These are phyloP conservation scores for Eristalis tenax DNA, from an alignment of 2,888 invertebrate genomes.

Conservation along the genomic window DNA sequence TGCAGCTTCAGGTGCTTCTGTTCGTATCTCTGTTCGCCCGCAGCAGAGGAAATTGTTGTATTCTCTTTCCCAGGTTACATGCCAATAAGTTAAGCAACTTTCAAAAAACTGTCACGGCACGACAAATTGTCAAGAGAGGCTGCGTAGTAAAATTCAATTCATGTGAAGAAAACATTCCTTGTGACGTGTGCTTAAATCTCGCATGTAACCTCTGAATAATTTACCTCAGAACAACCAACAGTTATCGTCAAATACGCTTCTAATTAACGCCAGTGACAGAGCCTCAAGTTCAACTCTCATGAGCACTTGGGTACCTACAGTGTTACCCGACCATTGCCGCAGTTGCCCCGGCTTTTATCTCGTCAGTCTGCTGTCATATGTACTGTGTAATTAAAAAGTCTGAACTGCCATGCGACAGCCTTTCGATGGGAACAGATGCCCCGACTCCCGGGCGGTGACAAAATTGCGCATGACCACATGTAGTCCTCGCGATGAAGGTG, in stretches of 20 bases:
- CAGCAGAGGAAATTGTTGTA: too few relatives aligned
- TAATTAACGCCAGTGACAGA: constrained; percentile 20
- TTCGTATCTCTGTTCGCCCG: too few relatives aligned
- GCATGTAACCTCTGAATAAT: constrained; percentile 24
- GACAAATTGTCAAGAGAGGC: neutral
- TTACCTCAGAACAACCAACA: neutral
- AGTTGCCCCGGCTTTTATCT: constrained; percentile 18
- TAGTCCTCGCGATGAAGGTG: constrained; percentile 20
- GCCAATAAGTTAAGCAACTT: neutral
- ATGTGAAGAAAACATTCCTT: neutral
- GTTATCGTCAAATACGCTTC: constrained; percentile 5
- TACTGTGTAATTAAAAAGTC: constrained; percentile 30
- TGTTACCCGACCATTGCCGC: constrained; percentile 3
- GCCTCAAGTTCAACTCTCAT: constrained; percentile 20
- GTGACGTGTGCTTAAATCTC: neutral
- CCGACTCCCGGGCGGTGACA: constrained; percentile 22
- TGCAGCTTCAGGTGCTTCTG: too few relatives aligned
- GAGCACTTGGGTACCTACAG: constrained; percentile 7
- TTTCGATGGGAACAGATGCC: constrained; percentile 44
- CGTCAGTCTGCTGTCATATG: constrained; percentile 22
- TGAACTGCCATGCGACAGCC: constrained; percentile 49
- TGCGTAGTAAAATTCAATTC: neutral
- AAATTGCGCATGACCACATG: constrained; percentile 32
- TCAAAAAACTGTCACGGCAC: neutral
- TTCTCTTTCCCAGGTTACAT: neutral